Base-by-base conservation (phyloP, 2,797 vertebrate species). In the Xerus rutilus region DNA sequence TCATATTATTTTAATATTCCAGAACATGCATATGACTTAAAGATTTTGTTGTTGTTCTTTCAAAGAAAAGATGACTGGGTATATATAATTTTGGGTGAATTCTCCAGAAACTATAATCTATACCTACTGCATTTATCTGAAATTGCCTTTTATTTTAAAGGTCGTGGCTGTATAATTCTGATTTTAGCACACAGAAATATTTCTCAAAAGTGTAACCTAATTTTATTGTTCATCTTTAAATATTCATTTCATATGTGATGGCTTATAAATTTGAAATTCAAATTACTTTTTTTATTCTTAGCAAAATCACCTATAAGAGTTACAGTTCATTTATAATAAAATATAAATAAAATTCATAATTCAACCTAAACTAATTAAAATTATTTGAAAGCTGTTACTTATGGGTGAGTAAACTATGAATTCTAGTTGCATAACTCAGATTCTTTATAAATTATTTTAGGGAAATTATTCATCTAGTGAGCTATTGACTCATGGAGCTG, bases 181-280 rank as follows among this genome's bases (percentile, higher is more conserved):
- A 94, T 95, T 98, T 97, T 96, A 98, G 92, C 73, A 97, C 96
- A 91, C 5, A 97, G 96, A 97, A 96, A 79, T 59, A 96, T 97
- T 98, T 98, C 97, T 94, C 91, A 98, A 98, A 97, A 39, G 93
- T 43, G 23, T 97, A 97, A 77, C 86, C 89, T 97, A 96, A 97
- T 97, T 98, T 98, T 97, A 97, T 76, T 97, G 96, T 97, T 96
- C 95, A 82, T 95, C 82, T 96, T 97, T 97, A 97, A 98, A 97
- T 95, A 98, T 98, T 98, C 76, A 97, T 97, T 98, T 93, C n/a
- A 89, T 28, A 65, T 96, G 96, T 97, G 95, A 98, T 96, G 77
- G 86, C 91, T 59, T 83, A 94, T 10, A 72, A 77, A 98, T 98
- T 95, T 98, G 90, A 97, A 98, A 98, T 97, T 98, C 97, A 98